Percentiles rank a stretch among this genome's conserved stretches.
phyloP scores from a whole-genome alignment of 2,797 vertebrate genomes.

The Epinephelus malabaricus region DNA sequence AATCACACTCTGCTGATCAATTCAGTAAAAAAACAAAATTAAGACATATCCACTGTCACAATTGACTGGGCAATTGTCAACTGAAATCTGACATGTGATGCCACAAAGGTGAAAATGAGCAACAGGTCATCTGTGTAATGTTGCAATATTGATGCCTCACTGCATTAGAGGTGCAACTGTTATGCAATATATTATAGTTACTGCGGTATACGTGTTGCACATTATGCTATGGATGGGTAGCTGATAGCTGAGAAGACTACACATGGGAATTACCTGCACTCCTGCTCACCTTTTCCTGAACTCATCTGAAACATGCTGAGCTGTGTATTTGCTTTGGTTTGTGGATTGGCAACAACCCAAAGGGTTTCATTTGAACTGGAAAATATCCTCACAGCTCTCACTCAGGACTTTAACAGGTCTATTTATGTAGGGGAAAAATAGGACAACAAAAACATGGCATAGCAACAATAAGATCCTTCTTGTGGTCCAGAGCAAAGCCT shows the following conservation, averaged over 20 bases:
- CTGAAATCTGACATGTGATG: not conserved
- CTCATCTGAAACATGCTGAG: slow-evolving; percentile 21
- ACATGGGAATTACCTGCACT: not conserved
- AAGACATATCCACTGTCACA: not conserved
- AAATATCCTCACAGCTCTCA: not conserved
- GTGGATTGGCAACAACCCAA: not conserved
- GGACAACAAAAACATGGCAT: not conserved
- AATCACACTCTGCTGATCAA: slow-evolving; percentile 16
- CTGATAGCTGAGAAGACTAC: slow-evolving; percentile 2
- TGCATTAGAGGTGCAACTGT: slow-evolving; percentile 12
- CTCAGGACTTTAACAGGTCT: not conserved
- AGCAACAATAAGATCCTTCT: not conserved
- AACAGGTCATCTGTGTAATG: not conserved
- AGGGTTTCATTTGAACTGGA: slow-evolving; percentile 6
- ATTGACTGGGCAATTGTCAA: not conserved
- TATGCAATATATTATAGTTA: not conserved
- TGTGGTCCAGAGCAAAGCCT: not conserved
- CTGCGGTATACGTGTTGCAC: not conserved
- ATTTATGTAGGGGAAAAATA: not conserved
- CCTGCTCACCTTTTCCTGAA: slow-evolving; percentile 10
- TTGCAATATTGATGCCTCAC: not conserved
- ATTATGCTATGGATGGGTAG: slow-evolving; percentile 13
- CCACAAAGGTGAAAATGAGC: not conserved
- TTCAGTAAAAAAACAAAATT: slow-evolving; percentile 1
- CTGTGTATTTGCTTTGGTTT: not conserved